phyloP scores from a whole-genome alignment of 1,140 invertebrate genomes.

The Pseudomyrmex flavicornis region DNA sequence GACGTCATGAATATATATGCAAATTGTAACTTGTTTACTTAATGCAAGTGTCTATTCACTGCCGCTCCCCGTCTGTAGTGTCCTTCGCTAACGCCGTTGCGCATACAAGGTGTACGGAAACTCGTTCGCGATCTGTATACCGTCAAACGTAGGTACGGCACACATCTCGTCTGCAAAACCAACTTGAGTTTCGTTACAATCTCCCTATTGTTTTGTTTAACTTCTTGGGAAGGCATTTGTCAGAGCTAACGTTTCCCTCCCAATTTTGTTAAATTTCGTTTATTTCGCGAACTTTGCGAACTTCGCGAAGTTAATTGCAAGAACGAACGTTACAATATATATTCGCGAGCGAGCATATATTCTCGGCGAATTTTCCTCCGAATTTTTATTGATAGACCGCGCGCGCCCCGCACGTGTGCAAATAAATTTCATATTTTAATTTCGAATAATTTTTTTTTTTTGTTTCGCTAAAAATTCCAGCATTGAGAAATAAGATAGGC shows the following conservation, averaged over 20 bases:
- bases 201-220: slow-evolving; percentile 18
- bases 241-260: slow-evolving; percentile 3
- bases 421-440: slow-evolving; percentile 6
- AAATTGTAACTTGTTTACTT: slow-evolving; percentile 69
- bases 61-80: slow-evolving; percentile 15
- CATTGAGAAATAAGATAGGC: background rate
- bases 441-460: background rate
- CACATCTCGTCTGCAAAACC: slow-evolving; percentile 12
- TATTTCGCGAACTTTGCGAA: background rate
- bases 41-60: slow-evolving; percentile 68
- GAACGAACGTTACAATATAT: too few relatives aligned
- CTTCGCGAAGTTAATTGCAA: too few relatives aligned
- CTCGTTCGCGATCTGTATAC: slow-evolving; percentile 40
- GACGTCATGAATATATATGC: slow-evolving; percentile 42
- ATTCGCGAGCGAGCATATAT: too few relatives aligned
- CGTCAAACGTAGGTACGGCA: slow-evolving; percentile 11
- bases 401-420: too few relatives aligned
- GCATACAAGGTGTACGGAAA: slow-evolving; percentile 36
- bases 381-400: too few relatives aligned
- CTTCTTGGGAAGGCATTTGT: slow-evolving; percentile 23
- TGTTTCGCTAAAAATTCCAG: background rate
- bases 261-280: background rate
- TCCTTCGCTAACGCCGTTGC: slow-evolving; percentile 47
- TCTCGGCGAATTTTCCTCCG: too few relatives aligned
- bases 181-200: slow-evolving; percentile 29